Evolutionary conservation across 2,797 vertebrate species (phyloP).

Genomic region (Trachops cirrhosus): DNA sequence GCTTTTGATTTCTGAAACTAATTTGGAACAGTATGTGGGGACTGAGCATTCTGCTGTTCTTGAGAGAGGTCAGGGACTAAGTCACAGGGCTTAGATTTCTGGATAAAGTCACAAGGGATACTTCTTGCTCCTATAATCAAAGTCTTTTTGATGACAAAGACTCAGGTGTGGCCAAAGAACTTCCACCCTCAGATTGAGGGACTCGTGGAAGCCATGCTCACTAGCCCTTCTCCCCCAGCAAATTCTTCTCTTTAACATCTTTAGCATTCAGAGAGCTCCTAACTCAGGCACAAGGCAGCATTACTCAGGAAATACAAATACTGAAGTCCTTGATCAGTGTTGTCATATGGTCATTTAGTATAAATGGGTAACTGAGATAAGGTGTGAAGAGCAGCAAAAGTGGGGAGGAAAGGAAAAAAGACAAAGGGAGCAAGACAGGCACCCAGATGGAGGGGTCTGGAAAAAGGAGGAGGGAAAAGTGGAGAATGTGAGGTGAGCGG

Average conservation of each 20-base stretch:
- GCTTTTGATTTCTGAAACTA: constrained; percentile 20
- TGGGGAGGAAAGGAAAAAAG: background rate
- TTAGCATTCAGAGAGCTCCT: background rate
- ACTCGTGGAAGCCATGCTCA: accelerated
- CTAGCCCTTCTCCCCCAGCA: background rate
- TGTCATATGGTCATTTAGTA: background rate
- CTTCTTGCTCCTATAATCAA: background rate
- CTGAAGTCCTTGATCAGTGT: background rate
- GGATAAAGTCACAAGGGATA: background rate
- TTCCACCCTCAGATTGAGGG: background rate
- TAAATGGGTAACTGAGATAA: background rate
- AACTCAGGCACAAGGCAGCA: background rate
- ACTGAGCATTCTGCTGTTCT: background rate
- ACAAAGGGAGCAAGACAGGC: background rate
- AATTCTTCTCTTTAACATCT: background rate
- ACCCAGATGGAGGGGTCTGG: background rate
- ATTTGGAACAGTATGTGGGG: background rate
- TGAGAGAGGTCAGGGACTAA: background rate
- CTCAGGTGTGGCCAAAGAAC: background rate
- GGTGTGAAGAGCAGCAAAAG: background rate
- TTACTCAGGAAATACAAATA: background rate
- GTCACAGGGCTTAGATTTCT: background rate
- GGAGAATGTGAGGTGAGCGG: background rate
- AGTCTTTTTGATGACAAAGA: background rate
- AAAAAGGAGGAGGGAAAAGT: background rate